Conservation (phyloP, 2,113 vertebrate genomes). For the Lampris megalopsis region DNA sequence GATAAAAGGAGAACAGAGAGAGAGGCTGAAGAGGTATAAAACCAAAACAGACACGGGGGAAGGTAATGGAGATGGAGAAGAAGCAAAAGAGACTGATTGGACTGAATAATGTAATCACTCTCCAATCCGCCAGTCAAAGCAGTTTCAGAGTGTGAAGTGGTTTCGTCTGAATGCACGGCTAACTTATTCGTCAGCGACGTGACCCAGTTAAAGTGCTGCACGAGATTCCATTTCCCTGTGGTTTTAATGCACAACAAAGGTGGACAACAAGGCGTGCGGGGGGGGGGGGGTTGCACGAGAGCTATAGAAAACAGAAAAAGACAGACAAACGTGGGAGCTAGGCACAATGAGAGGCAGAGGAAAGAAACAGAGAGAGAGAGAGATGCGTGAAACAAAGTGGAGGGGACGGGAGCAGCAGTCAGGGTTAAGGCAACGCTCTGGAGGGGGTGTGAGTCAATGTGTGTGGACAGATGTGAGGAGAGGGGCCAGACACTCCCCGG, state of each 20-base stretch:
- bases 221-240: constrained; percentile 14
- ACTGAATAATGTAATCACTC: constrained; percentile 47
- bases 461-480: constrained; percentile 49
- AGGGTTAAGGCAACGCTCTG: constrained; percentile 42
- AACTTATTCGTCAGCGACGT: constrained; percentile 19
- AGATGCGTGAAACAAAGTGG: constrained; percentile 13
- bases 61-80: too few species aligned
- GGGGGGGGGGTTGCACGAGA: not conserved
- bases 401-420: constrained; percentile 30
- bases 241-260: constrained; percentile 16
- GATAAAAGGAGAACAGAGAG: constrained; percentile 3
- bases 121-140: constrained; percentile 40
- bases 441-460: constrained; percentile 56
- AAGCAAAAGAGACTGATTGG: not conserved
- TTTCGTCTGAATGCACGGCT: constrained; percentile 41
- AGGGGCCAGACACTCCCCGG: constrained; percentile 36
- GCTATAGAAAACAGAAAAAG: not conserved
- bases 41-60: not conserved
- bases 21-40: constrained; percentile 8
- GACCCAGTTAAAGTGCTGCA: constrained; percentile 15
- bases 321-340: constrained; percentile 17
- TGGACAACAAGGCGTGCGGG: not conserved
- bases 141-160: constrained; percentile 42
- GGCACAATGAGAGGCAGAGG: constrained; percentile 16
- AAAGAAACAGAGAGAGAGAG: constrained; percentile 25